Evolutionary conservation across 2,113 vertebrate genomes (phyloP), one percentile per base, ranked within the genome.

Genomic region (Parus major): DNA sequence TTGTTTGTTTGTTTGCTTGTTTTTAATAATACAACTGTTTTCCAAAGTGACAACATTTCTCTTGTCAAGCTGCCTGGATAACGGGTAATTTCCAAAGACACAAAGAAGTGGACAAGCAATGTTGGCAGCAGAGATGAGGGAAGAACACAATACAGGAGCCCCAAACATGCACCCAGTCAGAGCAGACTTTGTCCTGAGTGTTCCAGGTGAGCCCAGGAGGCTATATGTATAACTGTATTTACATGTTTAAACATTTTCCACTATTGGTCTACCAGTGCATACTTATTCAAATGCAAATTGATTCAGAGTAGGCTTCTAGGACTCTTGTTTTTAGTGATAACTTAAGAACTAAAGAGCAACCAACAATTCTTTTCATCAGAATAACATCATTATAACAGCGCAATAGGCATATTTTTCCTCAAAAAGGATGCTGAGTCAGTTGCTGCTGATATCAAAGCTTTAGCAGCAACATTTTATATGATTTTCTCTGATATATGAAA

Each of bases 131-230:
- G 3, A 29, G 2, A 13, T 19, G 9, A 44, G 11, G 9, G 44
- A 14, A n/a, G 13, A 27, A 29, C 14, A 69, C 2, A 70, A 15
- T 6, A n/a, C 18, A n/a, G 16, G 23, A 42, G 33, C 18, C 18
- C 16, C 3, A 49, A 1, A 10, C 0, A 4, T 2, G 12, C 7
- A 65, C 12, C 2, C 25, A 50, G 5, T 33, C 27, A 64, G 10
- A 20, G 12, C 8, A 86, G 25, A 20, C n/a, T 64, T 44, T 56
- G 23, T 29, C 15, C 21, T 60, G 2, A 3, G 3, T 35, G 33
- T 69, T 16, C 36, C 33, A 52, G 13, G 15, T 12, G 11, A 69
- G 17, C 5, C 18, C 36, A 70, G 27, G 5, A 49, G 33, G 7
- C 5, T 15, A 8, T 15, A 27, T 8, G 7, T 15, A 15, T 36